phyloP scores from a whole-genome alignment of 2,797 vertebrate species.

The Melanogrammus aeglefinus region DNA sequence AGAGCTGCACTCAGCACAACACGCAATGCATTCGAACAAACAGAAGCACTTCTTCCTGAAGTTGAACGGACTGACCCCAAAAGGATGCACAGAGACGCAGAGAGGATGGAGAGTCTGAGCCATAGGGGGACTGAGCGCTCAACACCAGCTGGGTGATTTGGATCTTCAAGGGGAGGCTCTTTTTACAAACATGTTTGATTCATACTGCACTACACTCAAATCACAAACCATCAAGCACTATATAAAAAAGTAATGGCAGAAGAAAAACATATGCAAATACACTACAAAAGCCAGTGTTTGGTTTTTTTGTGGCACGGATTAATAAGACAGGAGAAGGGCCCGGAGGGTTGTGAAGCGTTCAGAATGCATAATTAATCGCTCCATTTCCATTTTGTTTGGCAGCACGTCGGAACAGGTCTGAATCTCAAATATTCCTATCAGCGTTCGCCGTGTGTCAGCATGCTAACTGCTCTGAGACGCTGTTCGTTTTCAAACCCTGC shows the following conservation, averaged over 20 bases:
- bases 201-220: background rate
- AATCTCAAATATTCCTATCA: slow-evolving; percentile 60
- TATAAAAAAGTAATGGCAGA: background rate
- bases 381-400: slow-evolving; percentile 48
- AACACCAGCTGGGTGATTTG: background rate
- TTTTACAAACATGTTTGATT: background rate
- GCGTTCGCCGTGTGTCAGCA: slow-evolving; percentile 36
- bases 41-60: background rate
- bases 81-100: slow-evolving; percentile 4
- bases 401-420: slow-evolving; percentile 31
- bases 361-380: slow-evolving; percentile 53
- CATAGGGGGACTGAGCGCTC: background rate
- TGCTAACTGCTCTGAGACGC: background rate
- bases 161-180: background rate
- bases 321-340: slow-evolving; percentile 4
- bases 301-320: background rate
- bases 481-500: background rate
- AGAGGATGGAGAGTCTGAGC: background rate
- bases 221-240: background rate
- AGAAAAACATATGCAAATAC: background rate
- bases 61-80: background rate
- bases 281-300: background rate
- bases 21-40: background rate
- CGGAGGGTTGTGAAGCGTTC: slow-evolving; percentile 32
- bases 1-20: too few species aligned